These are phyloP conservation scores for Melanophora roralis DNA, from an alignment of 2,888 invertebrate genomes.

Conservation along the genomic window DNA sequence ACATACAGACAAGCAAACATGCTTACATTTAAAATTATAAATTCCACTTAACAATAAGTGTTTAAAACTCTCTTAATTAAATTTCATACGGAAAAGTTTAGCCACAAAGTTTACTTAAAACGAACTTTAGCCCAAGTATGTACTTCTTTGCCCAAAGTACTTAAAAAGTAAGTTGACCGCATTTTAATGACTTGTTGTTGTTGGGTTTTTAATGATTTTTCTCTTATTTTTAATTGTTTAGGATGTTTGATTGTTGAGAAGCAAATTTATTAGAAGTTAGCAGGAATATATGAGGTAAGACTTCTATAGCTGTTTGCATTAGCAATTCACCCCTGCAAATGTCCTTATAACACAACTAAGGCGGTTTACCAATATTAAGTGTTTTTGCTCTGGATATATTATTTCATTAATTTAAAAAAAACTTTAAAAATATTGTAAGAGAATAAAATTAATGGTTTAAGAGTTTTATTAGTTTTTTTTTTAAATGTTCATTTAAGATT, in stretches of 20 bases:
- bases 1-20: neutral
- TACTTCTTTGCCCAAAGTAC: conserved; percentile 45
- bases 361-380: no score
- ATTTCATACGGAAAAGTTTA: conserved; percentile 59
- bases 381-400: no score
- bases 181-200: conserved; percentile 49
- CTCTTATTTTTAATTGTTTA: conserved; percentile 3
- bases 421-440: no score
- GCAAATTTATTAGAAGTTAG: neutral
- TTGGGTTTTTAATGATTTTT: neutral
- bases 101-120: conserved; percentile 60
- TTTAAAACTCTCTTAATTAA: conserved; percentile 60
- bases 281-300: neutral
- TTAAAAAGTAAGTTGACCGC: conserved; percentile 53
- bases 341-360: neutral
- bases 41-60: conserved; percentile 51
- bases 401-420: no score
- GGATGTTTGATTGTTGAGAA: neutral
- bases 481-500: no score
- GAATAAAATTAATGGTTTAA: no score
- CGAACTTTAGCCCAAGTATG: conserved; percentile 49
- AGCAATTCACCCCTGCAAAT: neutral
- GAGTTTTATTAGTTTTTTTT: no score
- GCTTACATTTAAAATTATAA: conserved; percentile 10
- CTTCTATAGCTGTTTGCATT: neutral